A percentile compares a stretch with the other conserved stretches of the same genome.
Conservation (phyloP, 2,888 invertebrate species). For the Teinopalpus imperialis region DNA sequence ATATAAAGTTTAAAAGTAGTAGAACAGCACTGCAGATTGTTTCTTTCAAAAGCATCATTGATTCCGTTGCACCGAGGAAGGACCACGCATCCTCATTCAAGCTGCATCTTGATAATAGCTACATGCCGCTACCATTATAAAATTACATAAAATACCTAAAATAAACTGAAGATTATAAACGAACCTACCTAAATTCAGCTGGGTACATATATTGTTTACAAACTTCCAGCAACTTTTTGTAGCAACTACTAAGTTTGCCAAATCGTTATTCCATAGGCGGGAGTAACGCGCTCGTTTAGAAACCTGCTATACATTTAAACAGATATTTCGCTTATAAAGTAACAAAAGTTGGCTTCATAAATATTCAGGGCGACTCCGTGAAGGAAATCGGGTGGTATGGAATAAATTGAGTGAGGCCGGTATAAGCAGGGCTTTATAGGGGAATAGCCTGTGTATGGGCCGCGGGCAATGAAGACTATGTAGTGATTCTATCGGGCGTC, state of each 20-base stretch:
- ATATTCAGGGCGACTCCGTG: constrained; percentile 53
- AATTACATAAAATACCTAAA: too few relatives aligned
- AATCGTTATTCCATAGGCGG: constrained; percentile 26
- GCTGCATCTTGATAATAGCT: too few relatives aligned
- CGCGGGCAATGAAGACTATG: constrained; percentile 12
- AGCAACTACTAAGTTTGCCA: constrained; percentile 12
- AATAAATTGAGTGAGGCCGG: constrained; percentile 56
- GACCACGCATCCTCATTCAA: too few relatives aligned
- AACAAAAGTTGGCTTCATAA: constrained; percentile 63
- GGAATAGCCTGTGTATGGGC: constrained; percentile 23
- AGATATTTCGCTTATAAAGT: constrained; percentile 48
- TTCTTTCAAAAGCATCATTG: too few relatives aligned
- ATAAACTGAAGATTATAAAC: too few relatives aligned
- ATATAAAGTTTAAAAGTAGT: too few relatives aligned
- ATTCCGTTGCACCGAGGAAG: too few relatives aligned
- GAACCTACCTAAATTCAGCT: background rate
- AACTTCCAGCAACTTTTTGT: constrained; percentile 15
- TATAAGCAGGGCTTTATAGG: constrained; percentile 42
- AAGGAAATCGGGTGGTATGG: constrained; percentile 58
- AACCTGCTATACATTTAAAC: constrained; percentile 30
- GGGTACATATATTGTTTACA: constrained; percentile 8
- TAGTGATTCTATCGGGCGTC: constrained; percentile 17
- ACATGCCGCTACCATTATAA: too few relatives aligned
- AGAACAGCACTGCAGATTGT: too few relatives aligned
- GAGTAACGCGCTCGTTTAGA: constrained; percentile 20